Percentiles rank a stretch among this genome's conserved stretches.
Conservation (phyloP, 2,888 invertebrate genomes). For the Hartigia nigra region DNA sequence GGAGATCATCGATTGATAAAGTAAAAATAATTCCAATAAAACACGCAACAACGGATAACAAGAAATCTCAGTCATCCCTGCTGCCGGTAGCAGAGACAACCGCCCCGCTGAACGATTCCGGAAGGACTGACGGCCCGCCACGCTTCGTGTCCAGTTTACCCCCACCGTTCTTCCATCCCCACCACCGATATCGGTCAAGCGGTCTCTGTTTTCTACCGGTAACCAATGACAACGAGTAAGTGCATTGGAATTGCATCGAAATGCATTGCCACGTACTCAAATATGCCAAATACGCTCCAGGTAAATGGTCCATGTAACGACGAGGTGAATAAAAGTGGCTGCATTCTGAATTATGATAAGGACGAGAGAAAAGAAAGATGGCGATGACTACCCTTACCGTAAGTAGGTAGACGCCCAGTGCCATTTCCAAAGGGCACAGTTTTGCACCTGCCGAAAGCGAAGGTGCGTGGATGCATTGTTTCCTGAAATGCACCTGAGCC, state of each 20-base stretch:
- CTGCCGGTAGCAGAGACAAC: conserved; percentile 18
- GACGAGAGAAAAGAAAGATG: not conserved
- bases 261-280: not conserved
- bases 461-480: not conserved
- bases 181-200: not conserved
- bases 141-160: conserved; percentile 40
- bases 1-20: too few relatives aligned
- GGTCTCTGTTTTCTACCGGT: not conserved
- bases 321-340: not conserved
- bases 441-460: not conserved
- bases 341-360: not conserved
- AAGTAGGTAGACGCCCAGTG: too few relatives aligned
- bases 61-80: not conserved
- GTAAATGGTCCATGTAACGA: not conserved
- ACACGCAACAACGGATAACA: not conserved
- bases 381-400: not conserved
- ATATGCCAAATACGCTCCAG: not conserved
- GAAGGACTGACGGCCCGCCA: conserved; percentile 49
- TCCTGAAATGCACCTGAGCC: not conserved
- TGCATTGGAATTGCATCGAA: not conserved
- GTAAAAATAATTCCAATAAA: too few relatives aligned
- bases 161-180: conserved; percentile 23
- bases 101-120: conserved; percentile 48
- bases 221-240: not conserved
- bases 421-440: not conserved